These are phyloP conservation scores for Leucopsar rothschildi DNA, from an alignment of 2,113 vertebrate species.

Conservation along the genomic window DNA sequence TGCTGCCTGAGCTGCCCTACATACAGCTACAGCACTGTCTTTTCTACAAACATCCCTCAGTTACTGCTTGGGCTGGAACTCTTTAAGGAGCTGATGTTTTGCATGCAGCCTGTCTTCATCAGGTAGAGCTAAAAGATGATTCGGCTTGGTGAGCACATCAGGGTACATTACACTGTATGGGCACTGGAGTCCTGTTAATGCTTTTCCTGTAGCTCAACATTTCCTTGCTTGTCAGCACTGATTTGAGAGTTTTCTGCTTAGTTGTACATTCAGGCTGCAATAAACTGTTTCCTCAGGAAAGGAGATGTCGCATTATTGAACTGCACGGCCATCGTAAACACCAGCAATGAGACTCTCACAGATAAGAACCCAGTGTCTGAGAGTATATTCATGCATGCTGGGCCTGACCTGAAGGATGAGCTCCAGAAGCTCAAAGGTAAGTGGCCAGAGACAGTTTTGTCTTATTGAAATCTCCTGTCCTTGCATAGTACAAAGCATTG, in stretches of 20 bases:
- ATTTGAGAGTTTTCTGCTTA: neutral
- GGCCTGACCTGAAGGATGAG: constrained; percentile 88
- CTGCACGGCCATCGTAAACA: constrained; percentile 93
- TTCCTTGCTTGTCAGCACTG: neutral
- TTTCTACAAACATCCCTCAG: neutral
- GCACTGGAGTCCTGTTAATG: neutral
- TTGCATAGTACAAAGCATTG: neutral
- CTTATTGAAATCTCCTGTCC: neutral
- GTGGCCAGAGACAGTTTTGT: neutral
- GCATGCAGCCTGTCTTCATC: neutral
- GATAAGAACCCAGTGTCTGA: constrained; percentile 96
- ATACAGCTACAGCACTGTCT: neutral
- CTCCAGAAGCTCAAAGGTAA: constrained; percentile 94
- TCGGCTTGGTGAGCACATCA: neutral
- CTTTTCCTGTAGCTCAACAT: neutral
- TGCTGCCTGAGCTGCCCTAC: neutral
- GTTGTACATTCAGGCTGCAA: neutral
- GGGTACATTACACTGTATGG: rapidly evolving
- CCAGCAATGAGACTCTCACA: constrained; percentile 91
- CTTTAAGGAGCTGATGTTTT: neutral
- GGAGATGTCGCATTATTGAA: constrained; percentile 89
- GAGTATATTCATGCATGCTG: constrained; percentile 86
- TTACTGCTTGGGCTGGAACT: neutral
- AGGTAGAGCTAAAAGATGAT: neutral
- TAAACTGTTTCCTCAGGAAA: constrained; percentile 71